Evolutionary conservation across 2,888 invertebrate genomes (phyloP).

Genomic region (Drosophila paracracens): DNA sequence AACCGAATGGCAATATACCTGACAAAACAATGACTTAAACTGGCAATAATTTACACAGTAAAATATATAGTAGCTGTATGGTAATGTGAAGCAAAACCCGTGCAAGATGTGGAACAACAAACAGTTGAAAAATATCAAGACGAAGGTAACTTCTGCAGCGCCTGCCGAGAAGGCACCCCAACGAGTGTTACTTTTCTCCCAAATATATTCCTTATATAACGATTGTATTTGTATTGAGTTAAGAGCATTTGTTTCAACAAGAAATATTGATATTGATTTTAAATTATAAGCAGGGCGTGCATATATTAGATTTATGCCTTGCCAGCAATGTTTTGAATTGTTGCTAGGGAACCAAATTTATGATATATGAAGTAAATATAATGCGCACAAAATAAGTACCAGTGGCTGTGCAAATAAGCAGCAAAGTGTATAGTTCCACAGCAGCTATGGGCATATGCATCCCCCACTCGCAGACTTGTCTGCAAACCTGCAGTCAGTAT

Average conservation of each 20-base stretch:
- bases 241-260: background rate
- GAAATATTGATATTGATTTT: background rate
- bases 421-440: background rate
- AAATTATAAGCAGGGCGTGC: background rate
- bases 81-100: background rate
- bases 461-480: slow-evolving; percentile 1
- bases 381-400: background rate
- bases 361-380: too few relatives aligned
- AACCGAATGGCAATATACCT: background rate
- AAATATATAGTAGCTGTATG: background rate
- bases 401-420: too few relatives aligned
- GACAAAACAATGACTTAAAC: background rate
- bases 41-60: background rate
- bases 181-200: background rate
- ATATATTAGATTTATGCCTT: too few relatives aligned
- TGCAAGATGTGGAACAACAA: background rate
- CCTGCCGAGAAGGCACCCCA: background rate
- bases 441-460: background rate
- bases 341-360: background rate
- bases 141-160: background rate
- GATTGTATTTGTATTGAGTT: background rate
- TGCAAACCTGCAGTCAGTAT: slow-evolving; percentile 31
- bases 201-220: background rate
- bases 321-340: background rate
- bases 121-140: background rate